Conservation (phyloP, 2,797 vertebrate genomes). For the Acestrorhynchus altus region DNA sequence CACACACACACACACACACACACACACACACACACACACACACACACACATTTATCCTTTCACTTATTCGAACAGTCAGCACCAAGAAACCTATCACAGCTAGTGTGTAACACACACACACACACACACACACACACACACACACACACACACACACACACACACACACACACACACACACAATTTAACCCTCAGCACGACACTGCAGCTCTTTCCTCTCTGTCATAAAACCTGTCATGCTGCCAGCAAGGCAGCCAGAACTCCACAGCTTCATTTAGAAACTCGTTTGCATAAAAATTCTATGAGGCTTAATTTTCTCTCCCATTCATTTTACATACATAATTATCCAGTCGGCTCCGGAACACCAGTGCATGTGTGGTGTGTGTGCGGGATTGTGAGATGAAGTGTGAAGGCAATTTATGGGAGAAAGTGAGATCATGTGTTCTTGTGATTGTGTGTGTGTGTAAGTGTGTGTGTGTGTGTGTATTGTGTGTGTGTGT, state of each 20-base stretch:
- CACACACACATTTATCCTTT: conserved; percentile 21
- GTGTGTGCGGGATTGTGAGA: not conserved
- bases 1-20: too few species aligned
- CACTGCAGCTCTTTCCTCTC: conserved; percentile 29
- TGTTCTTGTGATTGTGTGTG: not conserved
- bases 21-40: too few species aligned
- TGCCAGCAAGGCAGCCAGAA: conserved; percentile 35
- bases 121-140: too few species aligned
- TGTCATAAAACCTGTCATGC: conserved; percentile 49
- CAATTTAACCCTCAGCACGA: conserved; percentile 34
- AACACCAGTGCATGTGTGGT: conserved; percentile 18
- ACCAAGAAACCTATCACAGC: not conserved
- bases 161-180: conserved; percentile 32
- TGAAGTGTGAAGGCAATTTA: not conserved
- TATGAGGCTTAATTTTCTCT: conserved; percentile 59
- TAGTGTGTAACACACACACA: conserved; percentile 7
- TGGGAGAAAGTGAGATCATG: not conserved
- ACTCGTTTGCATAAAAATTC: conserved; percentile 64
- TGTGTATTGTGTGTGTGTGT: too few species aligned
- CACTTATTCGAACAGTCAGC: not conserved
- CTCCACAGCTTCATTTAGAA: conserved; percentile 59
- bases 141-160: too few species aligned
- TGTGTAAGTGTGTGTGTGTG: not conserved
- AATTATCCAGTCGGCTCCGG: conserved; percentile 51
- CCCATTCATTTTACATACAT: conserved; percentile 57